Evolutionary conservation across 2,888 invertebrate species (phyloP).

Genomic region (Globia sparganii): DNA sequence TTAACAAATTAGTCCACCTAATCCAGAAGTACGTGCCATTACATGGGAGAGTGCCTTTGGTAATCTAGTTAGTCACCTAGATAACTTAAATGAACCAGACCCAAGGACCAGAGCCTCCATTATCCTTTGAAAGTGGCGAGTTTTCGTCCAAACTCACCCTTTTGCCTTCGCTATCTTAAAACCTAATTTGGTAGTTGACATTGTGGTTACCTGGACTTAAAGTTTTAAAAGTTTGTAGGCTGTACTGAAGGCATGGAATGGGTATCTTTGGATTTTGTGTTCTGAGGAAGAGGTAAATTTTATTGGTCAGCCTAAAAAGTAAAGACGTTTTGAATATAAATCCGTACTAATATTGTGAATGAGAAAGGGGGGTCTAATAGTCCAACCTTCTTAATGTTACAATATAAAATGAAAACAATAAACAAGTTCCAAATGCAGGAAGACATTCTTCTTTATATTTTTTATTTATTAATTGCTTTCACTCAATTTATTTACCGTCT

Average conservation of each 20-base stretch:
- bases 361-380: neutral
- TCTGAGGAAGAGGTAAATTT: no score
- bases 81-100: slow-evolving; percentile 47
- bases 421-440: no score
- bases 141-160: slow-evolving; percentile 24
- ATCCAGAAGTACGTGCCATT: slow-evolving; percentile 41
- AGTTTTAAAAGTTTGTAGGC: slow-evolving; percentile 18
- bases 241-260: neutral
- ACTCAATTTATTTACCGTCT: neutral
- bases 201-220: slow-evolving; percentile 45
- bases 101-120: slow-evolving; percentile 31
- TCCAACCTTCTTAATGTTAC: neutral
- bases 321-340: neutral
- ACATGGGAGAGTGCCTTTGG: slow-evolving; percentile 42
- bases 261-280: neutral
- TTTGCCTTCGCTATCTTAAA: slow-evolving; percentile 52
- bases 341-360: neutral
- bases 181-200: slow-evolving; percentile 50
- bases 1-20: slow-evolving; percentile 35
- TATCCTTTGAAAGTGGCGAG: slow-evolving; percentile 52
- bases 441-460: no score
- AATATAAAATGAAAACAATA: neutral
- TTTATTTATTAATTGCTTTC: no score
- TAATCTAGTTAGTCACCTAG: slow-evolving; percentile 50
- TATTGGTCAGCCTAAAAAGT: neutral